A percentile compares a stretch with the other conserved stretches of the same genome.
Conservation (phyloP, 2,888 invertebrate genomes). For the Leptinotarsa juncta region DNA sequence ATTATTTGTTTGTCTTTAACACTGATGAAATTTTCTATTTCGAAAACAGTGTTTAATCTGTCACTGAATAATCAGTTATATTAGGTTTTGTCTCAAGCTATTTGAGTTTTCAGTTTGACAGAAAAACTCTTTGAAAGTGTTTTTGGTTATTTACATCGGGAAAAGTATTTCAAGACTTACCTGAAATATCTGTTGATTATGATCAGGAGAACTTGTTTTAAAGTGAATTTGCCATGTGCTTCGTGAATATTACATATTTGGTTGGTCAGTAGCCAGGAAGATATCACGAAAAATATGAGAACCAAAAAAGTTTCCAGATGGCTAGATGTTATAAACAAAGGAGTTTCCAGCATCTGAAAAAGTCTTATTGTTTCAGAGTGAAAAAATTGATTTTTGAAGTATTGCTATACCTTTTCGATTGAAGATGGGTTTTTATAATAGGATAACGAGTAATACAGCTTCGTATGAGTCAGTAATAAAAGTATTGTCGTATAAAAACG, state of each 20-base stretch:
- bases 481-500: neutral
- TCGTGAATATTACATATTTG: slow-evolving; percentile 29
- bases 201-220: slow-evolving; percentile 22
- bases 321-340: neutral
- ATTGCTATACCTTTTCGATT: slow-evolving; percentile 13
- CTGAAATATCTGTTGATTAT: slow-evolving; percentile 35
- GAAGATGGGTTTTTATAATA: slow-evolving; percentile 18
- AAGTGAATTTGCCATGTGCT: slow-evolving; percentile 24
- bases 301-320: slow-evolving; percentile 22
- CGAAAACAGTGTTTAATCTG: no score
- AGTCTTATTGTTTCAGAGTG: neutral
- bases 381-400: no score
- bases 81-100: no score
- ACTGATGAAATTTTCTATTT: no score
- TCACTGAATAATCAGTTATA: no score
- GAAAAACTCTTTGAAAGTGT: no score
- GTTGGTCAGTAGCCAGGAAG: slow-evolving; percentile 32
- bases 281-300: slow-evolving; percentile 30
- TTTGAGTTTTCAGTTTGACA: no score
- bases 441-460: neutral
- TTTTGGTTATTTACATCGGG: no score
- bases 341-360: slow-evolving; percentile 18
- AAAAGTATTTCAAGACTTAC: slow-evolving; percentile 7
- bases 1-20: no score
- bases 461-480: slow-evolving; percentile 20